These are phyloP conservation scores for Cuculus canorus DNA, from an alignment of 2,797 vertebrate genomes.

Conservation along the genomic window DNA sequence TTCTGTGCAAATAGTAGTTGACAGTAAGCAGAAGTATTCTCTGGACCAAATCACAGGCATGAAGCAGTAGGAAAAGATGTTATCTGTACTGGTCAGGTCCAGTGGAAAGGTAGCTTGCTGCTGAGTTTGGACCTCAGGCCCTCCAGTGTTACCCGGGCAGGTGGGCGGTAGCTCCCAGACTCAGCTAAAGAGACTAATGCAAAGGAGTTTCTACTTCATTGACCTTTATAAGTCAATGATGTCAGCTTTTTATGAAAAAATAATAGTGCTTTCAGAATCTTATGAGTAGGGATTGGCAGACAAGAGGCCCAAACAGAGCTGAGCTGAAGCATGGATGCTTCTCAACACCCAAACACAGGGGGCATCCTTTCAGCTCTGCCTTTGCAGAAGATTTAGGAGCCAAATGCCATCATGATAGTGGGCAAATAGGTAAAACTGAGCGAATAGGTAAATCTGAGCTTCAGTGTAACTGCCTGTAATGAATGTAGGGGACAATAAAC, in stretches of 20 bases:
- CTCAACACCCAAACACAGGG: neutral
- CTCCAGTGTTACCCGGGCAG: neutral
- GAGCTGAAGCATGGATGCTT: neutral
- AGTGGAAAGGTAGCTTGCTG: neutral
- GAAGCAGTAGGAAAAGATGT: neutral
- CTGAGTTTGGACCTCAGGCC: neutral
- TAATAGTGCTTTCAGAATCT: neutral
- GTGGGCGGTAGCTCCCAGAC: neutral
- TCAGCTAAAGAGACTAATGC: neutral
- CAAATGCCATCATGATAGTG: fast-evolving
- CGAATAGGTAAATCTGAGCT: conserved; percentile 4
- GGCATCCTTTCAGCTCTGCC: neutral
- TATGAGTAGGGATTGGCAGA: neutral
- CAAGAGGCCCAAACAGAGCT: neutral
- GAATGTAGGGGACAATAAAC: neutral
- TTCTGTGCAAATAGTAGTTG: neutral
- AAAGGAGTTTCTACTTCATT: neutral
- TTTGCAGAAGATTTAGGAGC: neutral
- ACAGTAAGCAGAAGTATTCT: neutral
- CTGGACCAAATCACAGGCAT: neutral
- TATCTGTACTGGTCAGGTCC: neutral
- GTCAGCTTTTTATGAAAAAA: neutral
- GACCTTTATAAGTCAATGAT: neutral
- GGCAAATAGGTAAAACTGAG: no score
- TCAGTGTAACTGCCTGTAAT: neutral